Base-by-base conservation (phyloP, 2,888 invertebrate species). In the Bombylius discolor region DNA sequence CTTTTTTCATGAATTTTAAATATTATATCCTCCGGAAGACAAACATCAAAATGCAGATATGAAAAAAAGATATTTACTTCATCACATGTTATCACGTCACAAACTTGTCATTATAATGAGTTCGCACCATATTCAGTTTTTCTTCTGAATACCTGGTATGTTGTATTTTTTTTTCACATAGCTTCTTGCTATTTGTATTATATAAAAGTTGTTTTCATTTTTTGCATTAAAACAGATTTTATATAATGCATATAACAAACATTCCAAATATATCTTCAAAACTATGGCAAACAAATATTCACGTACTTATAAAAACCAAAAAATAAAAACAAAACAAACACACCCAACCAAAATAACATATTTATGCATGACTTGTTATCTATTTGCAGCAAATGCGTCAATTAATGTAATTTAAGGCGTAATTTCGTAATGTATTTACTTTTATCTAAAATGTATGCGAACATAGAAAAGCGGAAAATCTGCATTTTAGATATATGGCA, bases 381-480 rank as follows among this genome's bases (percentile, higher is more conserved):
- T 59, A 46, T 58, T 59, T 59, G 56, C 60, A 59, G 57, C 57
- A 60, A 62, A 60, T 59, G 59, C 61, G 63, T 60, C 61, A 63
- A 63, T 63, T 62, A 63, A 52, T 58, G 58, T 60, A 56, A 63
- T 62, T 63, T 61, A 63, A 60, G 59, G 54, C 53, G 60, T 59
- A 60, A 63, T 61, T 62, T 60, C 44, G 55, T 62, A 60, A 59
- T 60, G 56, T 56, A 56, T 51, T 55, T 55, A 54, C 51, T 55
- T 57, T 59, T 59, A 59, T 59, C 59, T 57, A 55, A 59, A 58
- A 55, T 55, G 48, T 55, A 57, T 57, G 57, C 54, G 57, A 57
- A 51, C 53, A 50, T 42, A 52, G 53, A 11, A 50, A 53, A 56
- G 49, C 56, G 46, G 52, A 49, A 52, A 52, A 56, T 53, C 56